Percentiles rank a stretch among this genome's conserved stretches.
Conservation (phyloP, 2,113 vertebrate genomes). For the Otis tarda region DNA sequence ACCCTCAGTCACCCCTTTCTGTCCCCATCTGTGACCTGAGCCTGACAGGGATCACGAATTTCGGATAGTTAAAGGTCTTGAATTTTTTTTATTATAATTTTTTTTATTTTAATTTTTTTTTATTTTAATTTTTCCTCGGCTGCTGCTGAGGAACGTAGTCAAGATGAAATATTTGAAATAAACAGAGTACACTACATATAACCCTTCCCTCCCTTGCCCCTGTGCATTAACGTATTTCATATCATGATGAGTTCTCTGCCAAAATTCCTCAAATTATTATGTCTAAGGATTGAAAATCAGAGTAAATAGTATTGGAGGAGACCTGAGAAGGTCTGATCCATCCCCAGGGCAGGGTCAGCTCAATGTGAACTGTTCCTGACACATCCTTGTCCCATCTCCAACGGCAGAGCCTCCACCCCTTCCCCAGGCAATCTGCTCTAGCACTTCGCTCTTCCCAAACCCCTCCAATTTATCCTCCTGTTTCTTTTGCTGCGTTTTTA, state of each 20-base stretch:
- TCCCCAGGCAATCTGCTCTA: not conserved
- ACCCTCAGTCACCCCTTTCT: not conserved
- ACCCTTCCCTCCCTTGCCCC: not conserved
- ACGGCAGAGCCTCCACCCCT: not conserved
- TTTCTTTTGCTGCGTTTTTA: not conserved
- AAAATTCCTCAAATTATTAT: constrained; percentile 25
- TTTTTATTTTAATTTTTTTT: not conserved
- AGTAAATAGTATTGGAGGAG: not conserved
- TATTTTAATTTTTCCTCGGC: not conserved
- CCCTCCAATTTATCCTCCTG: not conserved
- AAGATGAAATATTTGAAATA: not conserved
- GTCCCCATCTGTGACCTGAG: not conserved
- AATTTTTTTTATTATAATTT: too few relatives aligned
- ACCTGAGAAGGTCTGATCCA: not conserved
- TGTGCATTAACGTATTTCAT: not conserved
- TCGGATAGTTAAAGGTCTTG: not conserved
- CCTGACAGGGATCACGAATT: not conserved
- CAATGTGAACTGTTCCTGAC: not conserved
- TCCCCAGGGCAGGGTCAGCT: not conserved
- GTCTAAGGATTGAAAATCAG: not conserved
- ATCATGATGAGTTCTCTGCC: not conserved
- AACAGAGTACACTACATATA: not conserved
- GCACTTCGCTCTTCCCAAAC: not conserved
- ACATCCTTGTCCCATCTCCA: not conserved
- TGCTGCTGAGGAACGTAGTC: not conserved